Evolutionary conservation across 2,797 vertebrate genomes (phyloP).

Genomic region (Mormyrops boulengeri): DNA sequence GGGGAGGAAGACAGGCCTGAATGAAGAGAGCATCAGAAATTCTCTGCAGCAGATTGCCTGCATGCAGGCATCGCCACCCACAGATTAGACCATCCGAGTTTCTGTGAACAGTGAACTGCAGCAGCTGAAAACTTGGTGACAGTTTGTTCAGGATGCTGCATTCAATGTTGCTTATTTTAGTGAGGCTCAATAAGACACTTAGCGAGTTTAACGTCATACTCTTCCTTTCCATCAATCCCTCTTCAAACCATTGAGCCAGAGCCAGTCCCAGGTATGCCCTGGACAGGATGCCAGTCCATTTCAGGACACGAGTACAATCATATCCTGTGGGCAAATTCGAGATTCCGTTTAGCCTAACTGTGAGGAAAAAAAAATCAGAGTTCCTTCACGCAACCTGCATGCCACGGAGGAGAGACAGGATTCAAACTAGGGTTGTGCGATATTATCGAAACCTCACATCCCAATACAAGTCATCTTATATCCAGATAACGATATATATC

Average conservation of each 20-base stretch:
- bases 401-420: not conserved
- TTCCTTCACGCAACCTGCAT: not conserved
- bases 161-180: not conserved
- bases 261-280: not conserved
- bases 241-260: not conserved
- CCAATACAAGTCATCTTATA: not conserved
- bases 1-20: not conserved
- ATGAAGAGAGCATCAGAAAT: not conserved
- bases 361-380: not conserved
- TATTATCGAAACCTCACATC: not conserved
- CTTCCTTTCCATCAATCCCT: not conserved
- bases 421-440: not conserved
- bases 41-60: not conserved
- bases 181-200: not conserved
- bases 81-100: not conserved
- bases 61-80: not conserved
- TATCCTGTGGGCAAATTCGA: not conserved
- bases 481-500: not conserved
- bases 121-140: not conserved
- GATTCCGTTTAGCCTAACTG: not conserved
- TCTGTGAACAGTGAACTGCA: not conserved
- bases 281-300: not conserved
- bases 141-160: not conserved
- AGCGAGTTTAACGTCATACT: not conserved
- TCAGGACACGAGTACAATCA: not conserved